These are phyloP conservation scores for Pempheris klunzingeri DNA, from an alignment of 2,797 vertebrate genomes.

Conservation along the genomic window DNA sequence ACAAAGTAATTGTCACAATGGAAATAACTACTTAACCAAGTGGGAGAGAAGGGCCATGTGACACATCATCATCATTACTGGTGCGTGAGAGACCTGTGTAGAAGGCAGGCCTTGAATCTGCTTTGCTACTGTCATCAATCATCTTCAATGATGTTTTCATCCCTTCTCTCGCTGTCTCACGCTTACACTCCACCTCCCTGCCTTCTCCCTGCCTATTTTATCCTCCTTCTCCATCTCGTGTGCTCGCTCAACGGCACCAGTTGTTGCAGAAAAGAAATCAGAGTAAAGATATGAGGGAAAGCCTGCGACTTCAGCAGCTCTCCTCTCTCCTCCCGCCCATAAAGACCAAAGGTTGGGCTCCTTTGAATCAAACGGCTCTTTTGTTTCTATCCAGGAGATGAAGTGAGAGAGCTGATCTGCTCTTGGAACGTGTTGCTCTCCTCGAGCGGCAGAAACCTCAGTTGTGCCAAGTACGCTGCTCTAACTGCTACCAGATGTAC, in stretches of 20 bases:
- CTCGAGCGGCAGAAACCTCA: conserved; percentile 49
- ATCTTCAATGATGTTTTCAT: conserved; percentile 28
- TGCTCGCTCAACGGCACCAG: conserved; percentile 3
- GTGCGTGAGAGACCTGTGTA: conserved; percentile 12
- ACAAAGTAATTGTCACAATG: conserved; percentile 26
- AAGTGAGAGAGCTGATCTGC: conserved; percentile 52
- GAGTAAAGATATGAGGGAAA: conserved; percentile 16
- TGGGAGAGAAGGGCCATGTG: not conserved
- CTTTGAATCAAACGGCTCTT: conserved; percentile 50
- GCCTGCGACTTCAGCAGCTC: not conserved
- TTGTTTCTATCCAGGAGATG: conserved; percentile 47
- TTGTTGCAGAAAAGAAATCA: conserved; percentile 30
- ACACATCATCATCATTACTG: conserved; percentile 22
- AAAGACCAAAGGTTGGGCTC: conserved; percentile 35
- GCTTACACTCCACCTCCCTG: conserved; percentile 14
- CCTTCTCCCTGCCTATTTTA: conserved; percentile 15
- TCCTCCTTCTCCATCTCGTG: conserved; percentile 22
- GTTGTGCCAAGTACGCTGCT: conserved; percentile 67
- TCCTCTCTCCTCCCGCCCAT: conserved; percentile 4
- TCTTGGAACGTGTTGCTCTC: conserved; percentile 50
- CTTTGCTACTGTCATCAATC: conserved; percentile 33
- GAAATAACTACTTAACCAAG: conserved; percentile 27
- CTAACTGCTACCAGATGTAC: conserved; percentile 82
- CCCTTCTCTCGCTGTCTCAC: conserved; percentile 12
- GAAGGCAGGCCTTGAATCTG: conserved; percentile 9